Percentiles rank a stretch among this genome's conserved stretches.
Conservation (phyloP, 2,113 vertebrate species). For the Pterophyllum scalare region DNA sequence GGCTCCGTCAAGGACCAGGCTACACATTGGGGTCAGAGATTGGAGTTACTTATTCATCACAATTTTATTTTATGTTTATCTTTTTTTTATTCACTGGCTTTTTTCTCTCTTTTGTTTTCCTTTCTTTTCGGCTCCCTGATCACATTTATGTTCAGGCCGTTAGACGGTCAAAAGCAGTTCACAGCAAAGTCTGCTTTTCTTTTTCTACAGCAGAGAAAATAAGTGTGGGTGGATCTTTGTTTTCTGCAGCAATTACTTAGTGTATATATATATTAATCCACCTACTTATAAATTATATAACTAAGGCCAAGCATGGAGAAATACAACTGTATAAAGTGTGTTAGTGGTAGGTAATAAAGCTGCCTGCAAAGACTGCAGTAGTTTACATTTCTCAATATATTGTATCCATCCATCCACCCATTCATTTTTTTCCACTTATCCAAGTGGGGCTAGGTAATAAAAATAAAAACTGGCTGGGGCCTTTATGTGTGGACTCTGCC, state of each 20-base stretch:
- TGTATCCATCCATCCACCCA: neutral
- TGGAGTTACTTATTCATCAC: slow-evolving; percentile 23
- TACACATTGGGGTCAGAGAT: neutral
- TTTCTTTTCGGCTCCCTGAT: neutral
- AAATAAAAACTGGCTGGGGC: too few species aligned
- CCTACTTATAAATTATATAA: neutral
- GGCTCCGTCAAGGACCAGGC: slow-evolving; percentile 43
- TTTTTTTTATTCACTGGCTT: neutral
- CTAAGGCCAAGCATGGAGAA: neutral
- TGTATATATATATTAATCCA: neutral
- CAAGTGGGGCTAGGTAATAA: too few species aligned
- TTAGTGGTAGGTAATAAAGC: neutral
- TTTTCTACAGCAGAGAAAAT: neutral
- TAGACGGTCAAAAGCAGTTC: neutral
- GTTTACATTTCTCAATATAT: neutral
- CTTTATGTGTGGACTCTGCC: too few species aligned
- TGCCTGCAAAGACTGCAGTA: neutral
- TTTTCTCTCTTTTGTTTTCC: neutral
- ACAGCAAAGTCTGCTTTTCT: slow-evolving; percentile 8
- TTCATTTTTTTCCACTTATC: too few species aligned
- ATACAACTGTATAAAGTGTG: neutral
- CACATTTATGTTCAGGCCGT: slow-evolving; percentile 12
- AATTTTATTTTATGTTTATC: neutral
- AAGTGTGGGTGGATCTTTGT: neutral
- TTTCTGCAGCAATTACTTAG: neutral